Evolutionary conservation across 2,888 invertebrate genomes (phyloP), one percentile per base, ranked within the genome.

Genomic region (Trichopoda pennipes): DNA sequence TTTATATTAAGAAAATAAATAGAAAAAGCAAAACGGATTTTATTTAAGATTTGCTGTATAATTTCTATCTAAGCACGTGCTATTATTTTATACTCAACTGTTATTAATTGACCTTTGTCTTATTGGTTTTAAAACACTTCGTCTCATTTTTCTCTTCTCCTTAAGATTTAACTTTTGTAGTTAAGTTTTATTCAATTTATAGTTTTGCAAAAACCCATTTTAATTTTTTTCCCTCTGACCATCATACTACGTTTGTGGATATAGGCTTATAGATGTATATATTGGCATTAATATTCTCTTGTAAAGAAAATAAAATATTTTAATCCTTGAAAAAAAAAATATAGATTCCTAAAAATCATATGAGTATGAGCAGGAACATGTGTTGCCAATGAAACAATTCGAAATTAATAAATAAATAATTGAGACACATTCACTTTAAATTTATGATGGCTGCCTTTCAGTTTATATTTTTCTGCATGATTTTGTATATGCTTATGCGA

Each of bases 311-410:
- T 12, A 38, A 12, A 38, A 12, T 38, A 38, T 38, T 38, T 38
- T 38, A 38, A 38, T 38, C 38, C 38, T 38, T 38, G 38, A 38
- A 12, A 38, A 38, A 12, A 38, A 38, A 38, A 38, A 35, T 7
- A 35, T 7, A 3, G 9, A 10, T 51, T 51, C 12, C 16, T 47
- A 75, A 51, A 60, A 56, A 28, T 63, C 55, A 44, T 68, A 35
- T 70, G 61, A 47, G 21, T 53, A 32, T 53, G 28, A 60, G 53
- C 51, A 16, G n/a, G 17, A 77, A 38, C 63, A 49, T 77, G 35
- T 63, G 69, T 47, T 77, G 58, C 19, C 10, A 23, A 49, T 75
- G 66, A 75, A 75, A 66, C 56, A 64, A 74, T 64, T 66, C 66
- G 42, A 51, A 66, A 66, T 74, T 66, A 75, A 75, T 64, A 58